Evolutionary conservation across 1,140 invertebrate species (phyloP).

Genomic region (Listronotus oregonensis): DNA sequence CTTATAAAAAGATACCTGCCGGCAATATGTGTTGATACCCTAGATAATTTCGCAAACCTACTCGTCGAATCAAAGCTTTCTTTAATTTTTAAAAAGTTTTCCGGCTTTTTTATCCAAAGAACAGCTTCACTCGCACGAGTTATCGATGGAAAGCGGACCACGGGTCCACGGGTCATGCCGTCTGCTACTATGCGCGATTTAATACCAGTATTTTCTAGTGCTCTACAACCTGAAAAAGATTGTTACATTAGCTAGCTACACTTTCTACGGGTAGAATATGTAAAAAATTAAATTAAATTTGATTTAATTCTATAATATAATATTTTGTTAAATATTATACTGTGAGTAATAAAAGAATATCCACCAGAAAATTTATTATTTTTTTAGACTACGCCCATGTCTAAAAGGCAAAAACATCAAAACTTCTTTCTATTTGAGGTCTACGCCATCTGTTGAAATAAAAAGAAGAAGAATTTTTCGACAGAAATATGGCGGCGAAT

Average conservation of each 20-base stretch:
- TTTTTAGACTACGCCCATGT: too few relatives aligned
- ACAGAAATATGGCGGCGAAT: too few relatives aligned
- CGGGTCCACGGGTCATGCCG: conserved; percentile 96
- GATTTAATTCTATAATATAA: too few relatives aligned
- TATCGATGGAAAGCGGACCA: conserved; percentile 82
- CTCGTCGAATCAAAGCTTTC: conserved; percentile 85
- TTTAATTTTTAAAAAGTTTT: conserved; percentile 83
- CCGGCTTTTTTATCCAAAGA: conserved; percentile 78
- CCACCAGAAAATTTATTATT: too few relatives aligned
- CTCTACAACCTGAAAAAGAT: conserved; percentile 64
- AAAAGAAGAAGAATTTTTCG: too few relatives aligned
- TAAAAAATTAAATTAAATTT: too few relatives aligned
- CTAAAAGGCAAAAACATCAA: too few relatives aligned
- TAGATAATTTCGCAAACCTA: conserved; percentile 80
- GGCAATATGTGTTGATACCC: conserved; percentile 79
- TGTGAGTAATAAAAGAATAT: too few relatives aligned
- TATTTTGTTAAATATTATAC: too few relatives aligned
- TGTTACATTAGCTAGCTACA: background rate
- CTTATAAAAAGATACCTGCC: conserved; percentile 88
- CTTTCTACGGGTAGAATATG: too few relatives aligned
- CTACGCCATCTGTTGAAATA: too few relatives aligned
- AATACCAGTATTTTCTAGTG: conserved; percentile 78
- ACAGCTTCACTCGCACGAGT: conserved; percentile 77
- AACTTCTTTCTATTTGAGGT: too few relatives aligned
- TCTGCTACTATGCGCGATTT: conserved; percentile 81